Evolutionary conservation across 92 coral and sea anemone species (phyloP), one percentile per base, ranked within the genome.

Genomic region (Porites lobata): DNA sequence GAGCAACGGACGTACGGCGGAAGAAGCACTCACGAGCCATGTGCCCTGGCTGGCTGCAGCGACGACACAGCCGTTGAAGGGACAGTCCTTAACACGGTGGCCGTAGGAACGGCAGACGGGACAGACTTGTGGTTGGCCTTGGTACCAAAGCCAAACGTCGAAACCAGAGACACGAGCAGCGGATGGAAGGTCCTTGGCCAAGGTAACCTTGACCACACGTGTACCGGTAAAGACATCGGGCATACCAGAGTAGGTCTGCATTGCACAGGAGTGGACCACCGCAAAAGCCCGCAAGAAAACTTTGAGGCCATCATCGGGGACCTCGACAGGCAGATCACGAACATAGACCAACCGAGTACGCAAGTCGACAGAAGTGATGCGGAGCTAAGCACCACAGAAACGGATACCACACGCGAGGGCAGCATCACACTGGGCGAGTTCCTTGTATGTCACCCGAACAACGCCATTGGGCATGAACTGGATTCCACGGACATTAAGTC

Each of bases 1-100:
- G 1, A 24, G 26, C 1, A 24, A 26, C 29, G 1, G 32, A 26
- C 32, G 32, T 0, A 2, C 32, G 32, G 0, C 32, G 3, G 32
- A 26, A 26, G 32, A 0, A 26, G 6, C 88, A 74, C 17, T 84
- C 88, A 0, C 72, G 24, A 1, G 88, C 88, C 14, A 84, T 19
- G 12, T 84, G 84, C 0, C 88, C 88, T 0, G 52, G 57, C 17
- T 57, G 51, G 0, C 47, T 18, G 18, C 88, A 84, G 24, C 69
- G 64, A 1, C 84, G 83, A 19, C 83, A 85, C 1, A 52, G 0
- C 1, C 57, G 9, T 73, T 11, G 1, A 66, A 14, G 2, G 17
- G 71, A 43, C 29, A 21, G 0, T 32, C 17, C 7, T 61, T 61
- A 0, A 7, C 7, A 0, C 7, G n/a, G 3, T 69, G 73, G 1